phyloP scores from a whole-genome alignment of 2,113 vertebrate genomes.

The Myrmophylax atrothorax region DNA sequence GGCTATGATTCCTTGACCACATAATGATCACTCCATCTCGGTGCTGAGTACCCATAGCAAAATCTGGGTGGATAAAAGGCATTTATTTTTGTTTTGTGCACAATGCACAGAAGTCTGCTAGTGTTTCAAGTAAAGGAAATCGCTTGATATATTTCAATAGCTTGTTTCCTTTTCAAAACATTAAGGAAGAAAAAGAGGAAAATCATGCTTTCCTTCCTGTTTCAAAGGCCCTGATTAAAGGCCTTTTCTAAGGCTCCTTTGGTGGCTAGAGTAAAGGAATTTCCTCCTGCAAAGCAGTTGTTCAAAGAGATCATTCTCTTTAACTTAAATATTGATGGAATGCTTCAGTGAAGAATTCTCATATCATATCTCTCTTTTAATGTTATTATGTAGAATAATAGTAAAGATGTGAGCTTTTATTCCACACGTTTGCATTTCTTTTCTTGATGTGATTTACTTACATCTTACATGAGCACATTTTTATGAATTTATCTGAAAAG shows the following conservation, averaged over 20 bases:
- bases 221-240: slow-evolving; percentile 60
- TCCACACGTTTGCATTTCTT: not conserved
- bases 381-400: not conserved
- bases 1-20: slow-evolving; percentile 14
- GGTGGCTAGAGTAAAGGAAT: slow-evolving; percentile 30
- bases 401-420: slow-evolving; percentile 27
- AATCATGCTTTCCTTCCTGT: slow-evolving; percentile 64
- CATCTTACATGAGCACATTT: not conserved
- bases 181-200: slow-evolving; percentile 57
- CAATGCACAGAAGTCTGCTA: slow-evolving; percentile 44
- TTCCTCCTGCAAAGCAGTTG: slow-evolving; percentile 40
- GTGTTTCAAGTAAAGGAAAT: slow-evolving; percentile 60
- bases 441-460: slow-evolving; percentile 8
- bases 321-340: slow-evolving; percentile 29
- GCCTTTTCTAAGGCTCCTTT: slow-evolving; percentile 20
- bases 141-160: slow-evolving; percentile 55
- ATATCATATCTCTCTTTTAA: not conserved
- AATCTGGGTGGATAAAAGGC: slow-evolving; percentile 54
- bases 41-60: not conserved
- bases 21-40: not conserved
- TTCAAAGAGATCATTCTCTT: slow-evolving; percentile 44
- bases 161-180: slow-evolving; percentile 65
- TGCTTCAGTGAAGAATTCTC: not conserved
- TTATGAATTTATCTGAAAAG: slow-evolving; percentile 23
- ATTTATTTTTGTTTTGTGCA: slow-evolving; percentile 43